phyloP scores from a whole-genome alignment of 2,888 invertebrate species.

The Stramonita haemastoma region DNA sequence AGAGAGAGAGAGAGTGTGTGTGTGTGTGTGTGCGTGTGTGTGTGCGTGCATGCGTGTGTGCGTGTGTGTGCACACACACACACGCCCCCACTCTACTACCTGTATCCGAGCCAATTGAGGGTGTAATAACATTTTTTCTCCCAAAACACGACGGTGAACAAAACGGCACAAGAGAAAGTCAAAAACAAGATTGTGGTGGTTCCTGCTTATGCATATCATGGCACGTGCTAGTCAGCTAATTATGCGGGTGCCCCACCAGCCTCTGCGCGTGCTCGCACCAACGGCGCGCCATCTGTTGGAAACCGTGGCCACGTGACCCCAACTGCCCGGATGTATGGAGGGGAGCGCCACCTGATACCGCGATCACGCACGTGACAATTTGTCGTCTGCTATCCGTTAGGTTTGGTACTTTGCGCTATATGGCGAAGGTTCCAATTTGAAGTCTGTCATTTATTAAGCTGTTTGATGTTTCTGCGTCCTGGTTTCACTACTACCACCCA shows the following conservation, averaged over 20 bases:
- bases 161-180: background rate
- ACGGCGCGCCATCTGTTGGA: conserved; percentile 38
- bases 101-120: too few species aligned
- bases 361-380: background rate
- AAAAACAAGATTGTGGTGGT: background rate
- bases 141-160: background rate
- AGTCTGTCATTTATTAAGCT: background rate
- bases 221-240: conserved; percentile 34
- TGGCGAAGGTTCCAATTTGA: background rate
- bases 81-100: background rate
- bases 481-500: too few species aligned
- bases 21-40: too few species aligned
- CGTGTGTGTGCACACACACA: background rate
- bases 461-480: background rate
- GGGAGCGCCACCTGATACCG: background rate
- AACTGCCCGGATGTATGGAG: background rate
- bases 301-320: conserved; percentile 17
- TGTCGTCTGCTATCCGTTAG: background rate
- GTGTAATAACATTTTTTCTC: background rate
- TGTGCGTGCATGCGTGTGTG: background rate
- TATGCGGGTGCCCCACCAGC: conserved; percentile 35
- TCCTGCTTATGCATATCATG: background rate
- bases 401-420: background rate
- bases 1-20: too few species aligned
- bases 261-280: conserved; percentile 16